Evolutionary conservation across 2,113 vertebrate genomes (phyloP).

Genomic region (Butorides virescens): DNA sequence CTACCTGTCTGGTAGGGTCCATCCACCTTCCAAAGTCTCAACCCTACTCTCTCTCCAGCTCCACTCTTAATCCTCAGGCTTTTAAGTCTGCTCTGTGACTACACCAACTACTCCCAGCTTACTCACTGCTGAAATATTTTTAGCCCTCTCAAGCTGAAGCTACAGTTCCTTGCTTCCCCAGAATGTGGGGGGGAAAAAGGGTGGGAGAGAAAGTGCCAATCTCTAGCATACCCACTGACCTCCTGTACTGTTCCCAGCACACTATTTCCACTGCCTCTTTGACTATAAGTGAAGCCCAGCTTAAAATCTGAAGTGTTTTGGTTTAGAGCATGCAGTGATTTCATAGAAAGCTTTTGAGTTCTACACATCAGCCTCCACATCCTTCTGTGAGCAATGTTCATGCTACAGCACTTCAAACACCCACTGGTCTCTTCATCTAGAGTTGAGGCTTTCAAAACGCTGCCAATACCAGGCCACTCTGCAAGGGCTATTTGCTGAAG

Average conservation of each 20-base stretch:
- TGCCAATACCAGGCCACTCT: not conserved
- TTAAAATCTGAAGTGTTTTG: not conserved
- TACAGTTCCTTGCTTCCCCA: not conserved
- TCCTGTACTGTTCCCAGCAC: not conserved
- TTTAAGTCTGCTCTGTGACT: not conserved
- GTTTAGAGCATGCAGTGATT: not conserved
- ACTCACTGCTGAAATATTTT: not conserved
- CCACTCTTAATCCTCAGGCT: not conserved
- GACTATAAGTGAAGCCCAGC: not conserved
- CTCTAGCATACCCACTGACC: not conserved
- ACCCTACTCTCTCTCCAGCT: not conserved
- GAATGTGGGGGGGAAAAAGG: not conserved
- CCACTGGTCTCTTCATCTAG: not conserved
- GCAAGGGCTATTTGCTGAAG: not conserved
- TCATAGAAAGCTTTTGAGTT: not conserved
- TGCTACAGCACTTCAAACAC: not conserved
- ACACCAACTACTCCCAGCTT: not conserved
- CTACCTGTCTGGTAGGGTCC: rapidly evolving
- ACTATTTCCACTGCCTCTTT: not conserved
- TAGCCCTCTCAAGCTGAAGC: not conserved
- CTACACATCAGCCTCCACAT: not conserved
- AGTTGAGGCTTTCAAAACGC: not conserved
- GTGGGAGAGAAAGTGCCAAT: not conserved
- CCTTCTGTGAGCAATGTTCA: not conserved
- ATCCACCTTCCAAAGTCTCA: not conserved